Percentiles rank a stretch among this genome's conserved stretches.
Conservation (phyloP, 2,797 vertebrate genomes). For the Sebastes hopkinsi region DNA sequence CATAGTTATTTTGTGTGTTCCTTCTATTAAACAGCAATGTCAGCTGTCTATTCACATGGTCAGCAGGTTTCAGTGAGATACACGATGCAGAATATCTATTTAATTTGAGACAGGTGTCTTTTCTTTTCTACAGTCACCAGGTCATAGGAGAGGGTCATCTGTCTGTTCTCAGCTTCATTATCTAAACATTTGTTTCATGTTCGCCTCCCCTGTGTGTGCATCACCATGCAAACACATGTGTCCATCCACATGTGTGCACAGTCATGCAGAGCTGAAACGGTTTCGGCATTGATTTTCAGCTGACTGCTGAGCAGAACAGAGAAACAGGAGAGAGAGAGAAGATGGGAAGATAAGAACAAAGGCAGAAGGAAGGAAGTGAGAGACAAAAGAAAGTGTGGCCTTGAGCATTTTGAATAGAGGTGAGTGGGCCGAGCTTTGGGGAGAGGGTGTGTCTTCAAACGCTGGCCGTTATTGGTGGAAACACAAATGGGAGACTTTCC, state of each 20-base stretch:
- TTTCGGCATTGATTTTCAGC: constrained; percentile 30
- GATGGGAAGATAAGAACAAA: not conserved
- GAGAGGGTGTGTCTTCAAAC: constrained; percentile 69
- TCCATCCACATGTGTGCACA: constrained; percentile 40
- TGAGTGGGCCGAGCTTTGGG: constrained; percentile 51
- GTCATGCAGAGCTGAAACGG: constrained; percentile 52
- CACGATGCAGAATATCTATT: not conserved
- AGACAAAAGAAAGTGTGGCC: constrained; percentile 40
- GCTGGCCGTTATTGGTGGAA: constrained; percentile 68
- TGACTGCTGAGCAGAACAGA: constrained; percentile 14
- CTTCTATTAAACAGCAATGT: not conserved
- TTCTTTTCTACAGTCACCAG: not conserved
- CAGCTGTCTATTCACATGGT: not conserved
- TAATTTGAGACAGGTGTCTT: not conserved
- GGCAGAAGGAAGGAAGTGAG: not conserved
- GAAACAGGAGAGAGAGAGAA: not conserved
- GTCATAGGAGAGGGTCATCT: constrained; percentile 4
- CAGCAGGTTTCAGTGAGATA: not conserved
- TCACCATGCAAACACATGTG: constrained; percentile 17
- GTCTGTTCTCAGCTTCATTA: constrained; percentile 26
- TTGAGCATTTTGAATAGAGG: constrained; percentile 68
- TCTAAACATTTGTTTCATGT: constrained; percentile 56
- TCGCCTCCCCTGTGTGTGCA: constrained; percentile 20
- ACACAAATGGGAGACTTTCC: constrained; percentile 40
- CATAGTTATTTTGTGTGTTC: not conserved